phyloP scores from a whole-genome alignment of 1,140 invertebrate genomes.

The Apis laboriosa region DNA sequence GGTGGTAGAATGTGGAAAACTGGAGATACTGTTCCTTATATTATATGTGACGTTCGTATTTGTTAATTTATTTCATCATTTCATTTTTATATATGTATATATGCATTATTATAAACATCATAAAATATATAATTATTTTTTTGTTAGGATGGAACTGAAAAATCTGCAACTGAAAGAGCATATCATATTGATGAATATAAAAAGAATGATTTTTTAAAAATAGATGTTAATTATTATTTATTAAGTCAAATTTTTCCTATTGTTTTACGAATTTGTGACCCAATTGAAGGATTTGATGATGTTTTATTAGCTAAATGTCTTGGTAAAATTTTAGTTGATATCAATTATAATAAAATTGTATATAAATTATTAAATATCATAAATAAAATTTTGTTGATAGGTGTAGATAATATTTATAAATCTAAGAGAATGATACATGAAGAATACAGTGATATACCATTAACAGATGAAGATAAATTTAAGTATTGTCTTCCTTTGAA shows the following conservation, averaged over 20 bases:
- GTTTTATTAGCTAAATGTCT: conserved; percentile 94
- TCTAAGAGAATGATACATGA: conserved; percentile 79
- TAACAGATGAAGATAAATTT: conserved; percentile 88
- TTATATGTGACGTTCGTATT: conserved; percentile 91
- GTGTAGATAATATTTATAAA: conserved; percentile 80
- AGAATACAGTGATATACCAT: conserved; percentile 81
- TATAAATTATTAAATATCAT: background rate
- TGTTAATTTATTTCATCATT: background rate
- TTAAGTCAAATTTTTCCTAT: conserved; percentile 96
- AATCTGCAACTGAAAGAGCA: conserved; percentile 93
- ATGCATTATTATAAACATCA: background rate
- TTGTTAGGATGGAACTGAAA: conserved; percentile 86
- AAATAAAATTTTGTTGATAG: conserved; percentile 74
- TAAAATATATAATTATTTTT: background rate
- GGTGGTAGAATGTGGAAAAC: conserved; percentile 91
- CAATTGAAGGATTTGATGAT: conserved; percentile 96
- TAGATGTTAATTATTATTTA: conserved; percentile 93
- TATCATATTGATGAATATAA: conserved; percentile 97
- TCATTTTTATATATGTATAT: background rate
- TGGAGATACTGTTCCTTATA: conserved; percentile 97
- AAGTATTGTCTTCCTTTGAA: conserved; percentile 88
- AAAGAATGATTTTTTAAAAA: conserved; percentile 85
- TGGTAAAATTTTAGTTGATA: conserved; percentile 79
- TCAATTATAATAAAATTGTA: background rate
- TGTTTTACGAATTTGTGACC: conserved; percentile 95